Evolutionary conservation across 1,140 invertebrate genomes (phyloP), one percentile per base, ranked within the genome.

Genomic region (Kradibia gibbosae): DNA sequence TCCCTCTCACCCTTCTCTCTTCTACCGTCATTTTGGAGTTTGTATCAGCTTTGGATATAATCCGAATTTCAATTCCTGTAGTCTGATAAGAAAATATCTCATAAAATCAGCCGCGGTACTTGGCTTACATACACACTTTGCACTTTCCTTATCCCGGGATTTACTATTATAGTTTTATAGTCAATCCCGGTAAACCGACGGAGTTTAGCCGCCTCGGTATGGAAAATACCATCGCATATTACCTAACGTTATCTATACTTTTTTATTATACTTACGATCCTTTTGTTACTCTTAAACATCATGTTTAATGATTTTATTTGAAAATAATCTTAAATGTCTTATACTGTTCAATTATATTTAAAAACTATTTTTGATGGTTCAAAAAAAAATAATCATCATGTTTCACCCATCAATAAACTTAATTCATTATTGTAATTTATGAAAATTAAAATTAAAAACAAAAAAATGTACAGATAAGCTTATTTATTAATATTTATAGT

Each of bases 91-190:
- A 17, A 65, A 34, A 36, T 25, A 65, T 65, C 60, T 20, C 20
- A 31, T 15, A 0, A 36, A 34, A 65, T 36, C n/a, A n/a, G n/a
- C 5, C 31, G 17, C 20, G 7, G 20, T 1, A 39, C 62, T 36
- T 22, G 28, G 22, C 13, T 39, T 39, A 22, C 20, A n/a, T n/a
- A 36, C 60, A 39, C 25, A 67, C 17, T 67, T 67, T 67, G 1
- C 4, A 39, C 34, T 67, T 67, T 11, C 34, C 36, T 67, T 67
- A 67, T 39, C 34, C 34, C 62, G 36, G 7, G n/a, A 36, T 17
- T 39, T 39, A 8, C 62, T 36, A 22, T 67, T 67, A 67, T n/a
- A 67, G 36, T 67, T 67, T 67, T 67, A 67, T 67, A 39, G 62
- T 34, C 36, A 67, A 67, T 67, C 34, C 10, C 11, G 36, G 17